phyloP scores from a whole-genome alignment of 1,140 invertebrate genomes.

The Vanessa tameamea region DNA sequence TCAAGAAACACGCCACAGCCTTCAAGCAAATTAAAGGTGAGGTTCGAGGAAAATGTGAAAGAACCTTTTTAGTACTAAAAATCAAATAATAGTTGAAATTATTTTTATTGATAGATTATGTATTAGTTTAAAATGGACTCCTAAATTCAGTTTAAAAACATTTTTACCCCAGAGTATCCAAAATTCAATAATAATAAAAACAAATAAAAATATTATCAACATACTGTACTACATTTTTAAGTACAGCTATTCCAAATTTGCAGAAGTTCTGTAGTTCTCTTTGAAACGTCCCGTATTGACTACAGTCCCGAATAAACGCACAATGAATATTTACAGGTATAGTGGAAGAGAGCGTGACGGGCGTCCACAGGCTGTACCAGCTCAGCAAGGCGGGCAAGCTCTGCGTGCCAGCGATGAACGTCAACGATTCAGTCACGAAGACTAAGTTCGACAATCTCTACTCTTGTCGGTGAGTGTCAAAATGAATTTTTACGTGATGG shows the following conservation, averaged over 20 bases:
- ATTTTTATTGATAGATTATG: too few relatives aligned
- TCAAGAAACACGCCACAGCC: constrained; percentile 97
- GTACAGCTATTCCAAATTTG: too few relatives aligned
- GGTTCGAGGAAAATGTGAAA: background rate
- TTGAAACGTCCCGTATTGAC: too few relatives aligned
- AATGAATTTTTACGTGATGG: background rate
- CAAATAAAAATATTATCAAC: too few relatives aligned
- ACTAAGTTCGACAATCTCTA: constrained; percentile 99
- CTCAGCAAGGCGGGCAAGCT: constrained; percentile 96
- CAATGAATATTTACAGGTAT: constrained; percentile 84
- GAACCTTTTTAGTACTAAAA: background rate
- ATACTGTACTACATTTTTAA: too few relatives aligned
- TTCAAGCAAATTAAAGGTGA: constrained; percentile 97
- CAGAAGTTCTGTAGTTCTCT: too few relatives aligned
- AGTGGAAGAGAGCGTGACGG: constrained; percentile 98
- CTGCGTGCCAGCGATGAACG: constrained; percentile 99
- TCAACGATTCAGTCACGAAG: constrained; percentile 99
- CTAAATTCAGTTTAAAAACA: too few relatives aligned
- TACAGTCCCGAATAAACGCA: too few relatives aligned
- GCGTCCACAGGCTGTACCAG: constrained; percentile 98
- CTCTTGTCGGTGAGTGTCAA: constrained; percentile 90
- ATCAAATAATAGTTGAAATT: too few relatives aligned
- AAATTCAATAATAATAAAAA: too few relatives aligned
- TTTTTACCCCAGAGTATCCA: too few relatives aligned
- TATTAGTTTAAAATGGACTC: too few relatives aligned